Conservation (phyloP, 2,797 vertebrate species). For the Jordanella pulchra region DNA sequence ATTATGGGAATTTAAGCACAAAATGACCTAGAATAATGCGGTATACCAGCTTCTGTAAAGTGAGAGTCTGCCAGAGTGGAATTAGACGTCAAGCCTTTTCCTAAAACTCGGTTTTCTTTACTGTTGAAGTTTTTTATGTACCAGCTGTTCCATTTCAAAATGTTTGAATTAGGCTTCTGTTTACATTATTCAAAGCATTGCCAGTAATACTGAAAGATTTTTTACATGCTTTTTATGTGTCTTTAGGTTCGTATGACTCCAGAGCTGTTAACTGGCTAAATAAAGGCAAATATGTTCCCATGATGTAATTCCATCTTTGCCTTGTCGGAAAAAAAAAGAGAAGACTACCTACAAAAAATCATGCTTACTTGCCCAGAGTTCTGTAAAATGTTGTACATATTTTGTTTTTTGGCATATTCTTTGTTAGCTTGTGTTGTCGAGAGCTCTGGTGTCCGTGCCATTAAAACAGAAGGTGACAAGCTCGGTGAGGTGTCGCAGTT, state of each 20-base stretch:
- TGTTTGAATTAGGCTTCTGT: constrained; percentile 26
- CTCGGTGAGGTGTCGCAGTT: constrained; percentile 43
- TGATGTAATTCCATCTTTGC: neutral
- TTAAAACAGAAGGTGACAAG: constrained; percentile 31
- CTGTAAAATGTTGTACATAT: constrained; percentile 1
- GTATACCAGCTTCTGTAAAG: neutral
- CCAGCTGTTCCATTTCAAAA: constrained; percentile 2
- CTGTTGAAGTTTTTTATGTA: neutral
- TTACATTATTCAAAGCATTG: constrained; percentile 15
- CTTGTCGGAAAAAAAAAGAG: neutral
- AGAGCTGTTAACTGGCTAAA: neutral
- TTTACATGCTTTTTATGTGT: neutral
- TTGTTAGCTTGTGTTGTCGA: constrained; percentile 22
- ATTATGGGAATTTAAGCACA: neutral
- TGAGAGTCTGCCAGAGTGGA: neutral
- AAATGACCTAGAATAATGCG: neutral
- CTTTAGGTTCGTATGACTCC: neutral
- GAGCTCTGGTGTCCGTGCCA: constrained; percentile 21
- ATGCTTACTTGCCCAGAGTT: constrained; percentile 21
- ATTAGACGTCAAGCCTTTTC: neutral
- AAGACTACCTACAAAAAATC: neutral
- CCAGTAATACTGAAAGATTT: neutral
- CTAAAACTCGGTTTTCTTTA: neutral
- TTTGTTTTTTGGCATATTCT: constrained; percentile 10
- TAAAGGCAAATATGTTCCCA: neutral